Evolutionary conservation across 2,888 invertebrate species (phyloP), one percentile per base, ranked within the genome.

Genomic region (Drosophila ezoana): DNA sequence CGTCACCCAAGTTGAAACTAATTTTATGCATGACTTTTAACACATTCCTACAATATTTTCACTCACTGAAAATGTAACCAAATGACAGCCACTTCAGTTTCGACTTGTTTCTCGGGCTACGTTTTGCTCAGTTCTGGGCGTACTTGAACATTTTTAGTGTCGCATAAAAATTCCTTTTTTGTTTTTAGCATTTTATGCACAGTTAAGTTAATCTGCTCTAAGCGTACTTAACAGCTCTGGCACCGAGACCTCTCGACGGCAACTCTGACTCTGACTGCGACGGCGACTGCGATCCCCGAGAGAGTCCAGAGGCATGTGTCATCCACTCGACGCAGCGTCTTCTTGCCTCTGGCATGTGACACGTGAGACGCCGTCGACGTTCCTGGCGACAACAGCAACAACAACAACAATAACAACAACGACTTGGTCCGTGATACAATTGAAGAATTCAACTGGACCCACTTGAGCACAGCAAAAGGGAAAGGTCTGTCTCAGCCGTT

Each of bases 1-100:
- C 81, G 84, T 83, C 87, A 84, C 72, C 78, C 85, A 78, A 85
- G 87, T 82, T 72, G 83, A 81, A 87, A 83, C 86, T 87, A 86
- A 86, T 86, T 87, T 86, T 87, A 87, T 87, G 88, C 85, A 87
- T 85, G 85, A 87, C 83, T 85, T 87, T 85, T 86, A 79, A 87
- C 86, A 81, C 88, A 87, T 84, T 84, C 85, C 85, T 45, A 69
- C 87, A 77, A 83, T 82, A 82, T 81, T 83, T 85, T 71, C 86
- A 79, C 72, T 77, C 79, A 69, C 79, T 74, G 79, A 74, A 76
- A 76, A 79, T 71, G 75, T 80, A 60, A 40, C 79, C 73, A 76
- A 80, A 81, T 75, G 87, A 76, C 81, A 86, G 86, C 68, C 82
- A 83, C 86, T 82, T 79, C 75, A 79, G 67, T 65, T 66, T 47